Percentiles rank a stretch among this genome's conserved stretches.
Evolutionary conservation across 2,888 invertebrate genomes (phyloP).

Genomic region (Orthosia cruda): DNA sequence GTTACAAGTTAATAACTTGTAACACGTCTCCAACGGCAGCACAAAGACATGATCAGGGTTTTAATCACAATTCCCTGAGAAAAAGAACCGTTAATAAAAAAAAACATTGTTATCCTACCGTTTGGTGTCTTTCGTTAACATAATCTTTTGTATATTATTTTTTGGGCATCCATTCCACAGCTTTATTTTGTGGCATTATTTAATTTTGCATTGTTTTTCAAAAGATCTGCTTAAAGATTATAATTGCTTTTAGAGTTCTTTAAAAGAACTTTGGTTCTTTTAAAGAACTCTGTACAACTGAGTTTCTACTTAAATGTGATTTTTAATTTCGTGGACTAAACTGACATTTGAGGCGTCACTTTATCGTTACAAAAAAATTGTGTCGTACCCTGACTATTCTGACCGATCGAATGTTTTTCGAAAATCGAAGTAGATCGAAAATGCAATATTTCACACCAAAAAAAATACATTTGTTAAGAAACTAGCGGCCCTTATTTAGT

Average conservation of each 20-base stretch:
- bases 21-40: slow-evolving; percentile 68
- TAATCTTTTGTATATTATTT: slow-evolving; percentile 45
- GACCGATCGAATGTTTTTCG: no score
- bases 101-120: slow-evolving; percentile 36
- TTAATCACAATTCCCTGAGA: slow-evolving; percentile 58
- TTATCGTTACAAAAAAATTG: no score
- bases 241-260: not conserved
- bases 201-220: not conserved
- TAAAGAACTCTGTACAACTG: not conserved
- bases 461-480: no score
- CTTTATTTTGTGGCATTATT: not conserved
- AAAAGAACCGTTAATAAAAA: slow-evolving; percentile 45
- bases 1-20: slow-evolving; percentile 70
- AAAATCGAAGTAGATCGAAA: no score
- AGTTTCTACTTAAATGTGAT: no score
- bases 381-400: no score
- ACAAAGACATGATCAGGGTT: slow-evolving; percentile 71
- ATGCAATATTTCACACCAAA: no score
- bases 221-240: not conserved
- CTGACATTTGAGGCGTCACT: not conserved
- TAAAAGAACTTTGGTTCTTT: no score
- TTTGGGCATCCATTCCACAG: not conserved
- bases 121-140: slow-evolving; percentile 36
- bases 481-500: no score
- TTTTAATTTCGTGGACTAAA: no score